A percentile compares a stretch with the other conserved stretches of the same genome.
Evolutionary conservation across 2,113 vertebrate species (phyloP).

Genomic region (Odobenus rosmarus): DNA sequence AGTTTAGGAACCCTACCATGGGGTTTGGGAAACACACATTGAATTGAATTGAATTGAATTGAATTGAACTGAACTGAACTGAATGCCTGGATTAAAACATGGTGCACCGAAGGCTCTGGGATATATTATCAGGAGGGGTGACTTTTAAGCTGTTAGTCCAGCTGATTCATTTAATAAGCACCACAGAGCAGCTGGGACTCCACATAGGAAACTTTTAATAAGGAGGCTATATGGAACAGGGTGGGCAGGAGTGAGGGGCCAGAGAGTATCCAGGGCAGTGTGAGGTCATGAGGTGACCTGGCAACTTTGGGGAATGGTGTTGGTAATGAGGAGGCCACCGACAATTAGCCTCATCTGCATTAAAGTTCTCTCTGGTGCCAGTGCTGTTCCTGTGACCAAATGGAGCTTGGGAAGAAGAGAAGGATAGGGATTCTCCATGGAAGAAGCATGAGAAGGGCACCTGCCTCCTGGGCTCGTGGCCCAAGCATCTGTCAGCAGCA

Average conservation of each 20-base stretch:
- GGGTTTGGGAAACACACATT: neutral
- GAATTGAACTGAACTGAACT: neutral
- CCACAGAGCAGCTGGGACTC: neutral
- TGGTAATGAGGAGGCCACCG: neutral
- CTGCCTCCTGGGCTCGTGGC: neutral
- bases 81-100: neutral
- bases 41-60: neutral
- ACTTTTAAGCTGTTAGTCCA: neutral
- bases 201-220: neutral
- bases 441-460: neutral
- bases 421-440: neutral
- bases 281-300: neutral
- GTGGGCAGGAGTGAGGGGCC: neutral
- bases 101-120: neutral
- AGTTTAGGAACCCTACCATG: too few relatives aligned
- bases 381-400: neutral
- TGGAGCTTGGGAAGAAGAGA: neutral
- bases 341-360: neutral
- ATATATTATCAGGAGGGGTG: neutral
- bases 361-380: neutral
- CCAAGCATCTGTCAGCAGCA: neutral
- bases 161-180: neutral
- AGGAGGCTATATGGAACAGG: neutral
- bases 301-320: neutral
- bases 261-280: neutral